These are phyloP conservation scores for Borostomias antarcticus DNA, from an alignment of 2,797 vertebrate species.

Conservation along the genomic window DNA sequence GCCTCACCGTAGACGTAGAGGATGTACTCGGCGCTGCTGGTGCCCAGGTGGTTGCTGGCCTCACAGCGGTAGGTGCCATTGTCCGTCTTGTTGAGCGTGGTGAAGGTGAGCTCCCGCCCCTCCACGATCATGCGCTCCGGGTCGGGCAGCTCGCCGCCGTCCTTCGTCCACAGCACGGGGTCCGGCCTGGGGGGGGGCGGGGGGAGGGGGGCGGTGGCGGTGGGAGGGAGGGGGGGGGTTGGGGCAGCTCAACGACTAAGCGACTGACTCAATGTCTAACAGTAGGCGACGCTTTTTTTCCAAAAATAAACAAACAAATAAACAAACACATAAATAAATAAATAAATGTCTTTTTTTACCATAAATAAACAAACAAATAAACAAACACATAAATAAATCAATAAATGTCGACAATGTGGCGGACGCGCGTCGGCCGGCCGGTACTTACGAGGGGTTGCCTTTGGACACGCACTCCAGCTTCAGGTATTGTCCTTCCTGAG, in stretches of 20 bases:
- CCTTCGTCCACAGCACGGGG: slow-evolving; percentile 96
- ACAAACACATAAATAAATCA: too few relatives aligned
- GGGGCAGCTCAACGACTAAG: too few relatives aligned
- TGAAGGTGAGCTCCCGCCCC: slow-evolving; percentile 94
- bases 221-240: slow-evolving; percentile 18
- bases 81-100: slow-evolving; percentile 97
- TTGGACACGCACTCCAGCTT: slow-evolving; percentile 96
- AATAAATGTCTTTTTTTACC: too few relatives aligned
- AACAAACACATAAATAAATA: too few relatives aligned
- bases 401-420: neutral
- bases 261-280: too few relatives aligned
- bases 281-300: too few relatives aligned
- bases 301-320: too few relatives aligned
- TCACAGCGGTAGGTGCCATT: slow-evolving; percentile 98
- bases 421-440: too few relatives aligned
- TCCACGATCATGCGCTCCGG: slow-evolving; percentile 94
- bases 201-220: neutral
- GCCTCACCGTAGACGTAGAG: slow-evolving; percentile 98
- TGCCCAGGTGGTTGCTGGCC: slow-evolving; percentile 94
- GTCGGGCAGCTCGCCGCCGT: slow-evolving; percentile 93
- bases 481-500: slow-evolving; percentile 94
- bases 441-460: slow-evolving; percentile 99
- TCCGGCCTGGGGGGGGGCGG: slow-evolving; percentile 82
- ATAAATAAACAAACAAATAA: too few relatives aligned
- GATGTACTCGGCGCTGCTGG: slow-evolving; percentile 91